A percentile compares a stretch with the other conserved stretches of the same genome.
These are phyloP conservation scores for Diorhabda elongata DNA, from an alignment of 1,140 invertebrate genomes.

Conservation along the genomic window DNA sequence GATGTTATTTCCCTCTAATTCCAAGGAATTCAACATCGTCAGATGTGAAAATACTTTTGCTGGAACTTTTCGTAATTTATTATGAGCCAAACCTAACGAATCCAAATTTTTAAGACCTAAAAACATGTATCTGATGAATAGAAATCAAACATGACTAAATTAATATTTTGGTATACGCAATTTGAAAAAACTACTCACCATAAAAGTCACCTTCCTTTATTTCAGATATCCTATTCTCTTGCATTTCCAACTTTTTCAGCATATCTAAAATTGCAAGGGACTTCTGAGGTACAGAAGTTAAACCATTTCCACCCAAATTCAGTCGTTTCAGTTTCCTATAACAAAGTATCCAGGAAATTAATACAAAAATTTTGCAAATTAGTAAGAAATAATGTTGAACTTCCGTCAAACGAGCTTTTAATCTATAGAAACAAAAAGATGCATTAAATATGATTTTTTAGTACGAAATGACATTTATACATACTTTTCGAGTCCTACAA, in stretches of 20 bases:
- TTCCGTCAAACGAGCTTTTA: too few species aligned
- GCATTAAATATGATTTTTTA: background rate
- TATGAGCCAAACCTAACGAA: slow-evolving; percentile 78
- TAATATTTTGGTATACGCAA: background rate
- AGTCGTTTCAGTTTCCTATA: slow-evolving; percentile 75
- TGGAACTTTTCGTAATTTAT: slow-evolving; percentile 72
- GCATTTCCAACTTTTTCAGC: slow-evolving; percentile 80
- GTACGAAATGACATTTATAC: slow-evolving; percentile 33
- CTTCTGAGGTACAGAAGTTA: slow-evolving; percentile 70
- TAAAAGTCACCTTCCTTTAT: slow-evolving; percentile 79
- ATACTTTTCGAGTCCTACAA: slow-evolving; percentile 81
- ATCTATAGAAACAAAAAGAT: too few species aligned
- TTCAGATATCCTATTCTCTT: slow-evolving; percentile 74
- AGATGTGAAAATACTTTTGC: slow-evolving; percentile 76
- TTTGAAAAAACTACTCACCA: slow-evolving; percentile 53
- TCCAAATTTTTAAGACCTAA: slow-evolving; percentile 73
- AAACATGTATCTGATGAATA: slow-evolving; percentile 23
- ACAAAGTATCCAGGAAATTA: slow-evolving; percentile 26
- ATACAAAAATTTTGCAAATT: too few species aligned
- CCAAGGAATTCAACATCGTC: slow-evolving; percentile 73
- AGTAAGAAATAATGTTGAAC: too few species aligned
- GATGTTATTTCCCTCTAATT: slow-evolving; percentile 81
- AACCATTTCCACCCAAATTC: slow-evolving; percentile 80
- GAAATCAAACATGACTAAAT: background rate
- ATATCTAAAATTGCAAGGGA: slow-evolving; percentile 71